A percentile compares a stretch with the other conserved stretches of the same genome.
phyloP scores from a whole-genome alignment of 2,888 invertebrate genomes.

The Tachina lurida region DNA sequence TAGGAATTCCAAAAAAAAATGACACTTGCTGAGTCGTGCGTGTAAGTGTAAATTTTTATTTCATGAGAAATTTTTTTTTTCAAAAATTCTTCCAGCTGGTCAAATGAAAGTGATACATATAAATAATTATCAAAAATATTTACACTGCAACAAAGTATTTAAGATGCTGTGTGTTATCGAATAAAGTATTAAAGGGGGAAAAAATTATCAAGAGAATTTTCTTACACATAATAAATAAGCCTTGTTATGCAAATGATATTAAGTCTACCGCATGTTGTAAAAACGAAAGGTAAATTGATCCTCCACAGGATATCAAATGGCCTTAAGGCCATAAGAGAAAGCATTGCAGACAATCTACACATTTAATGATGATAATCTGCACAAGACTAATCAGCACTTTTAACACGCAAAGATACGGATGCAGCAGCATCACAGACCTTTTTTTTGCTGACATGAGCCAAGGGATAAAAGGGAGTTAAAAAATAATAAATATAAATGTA shows the following conservation, averaged over 20 bases:
- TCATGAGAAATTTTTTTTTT: background rate
- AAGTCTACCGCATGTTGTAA: constrained; percentile 69
- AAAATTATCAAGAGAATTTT: constrained; percentile 12
- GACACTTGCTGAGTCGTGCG: background rate
- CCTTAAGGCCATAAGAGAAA: background rate
- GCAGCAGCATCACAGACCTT: constrained; percentile 14
- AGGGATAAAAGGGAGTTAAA: background rate
- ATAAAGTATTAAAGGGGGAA: background rate
- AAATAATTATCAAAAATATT: constrained; percentile 33
- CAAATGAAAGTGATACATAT: constrained; percentile 26
- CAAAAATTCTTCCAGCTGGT: constrained; percentile 23
- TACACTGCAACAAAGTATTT: constrained; percentile 1
- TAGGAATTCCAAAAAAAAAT: background rate
- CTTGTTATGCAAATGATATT: constrained; percentile 67
- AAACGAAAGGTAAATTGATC: constrained; percentile 68
- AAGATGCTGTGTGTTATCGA: constrained; percentile 28
- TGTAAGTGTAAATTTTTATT: no score
- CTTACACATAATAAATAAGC: constrained; percentile 19
- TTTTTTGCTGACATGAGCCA: background rate
- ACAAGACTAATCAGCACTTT: constrained; percentile 69
- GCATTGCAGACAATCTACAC: constrained; percentile 27
- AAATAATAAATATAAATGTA: no score
- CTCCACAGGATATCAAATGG: constrained; percentile 63
- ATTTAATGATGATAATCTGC: constrained; percentile 64
- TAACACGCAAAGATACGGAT: constrained; percentile 65